These are phyloP conservation scores for Tortricodes alternella DNA, from an alignment of 2,888 invertebrate genomes.

Conservation along the genomic window DNA sequence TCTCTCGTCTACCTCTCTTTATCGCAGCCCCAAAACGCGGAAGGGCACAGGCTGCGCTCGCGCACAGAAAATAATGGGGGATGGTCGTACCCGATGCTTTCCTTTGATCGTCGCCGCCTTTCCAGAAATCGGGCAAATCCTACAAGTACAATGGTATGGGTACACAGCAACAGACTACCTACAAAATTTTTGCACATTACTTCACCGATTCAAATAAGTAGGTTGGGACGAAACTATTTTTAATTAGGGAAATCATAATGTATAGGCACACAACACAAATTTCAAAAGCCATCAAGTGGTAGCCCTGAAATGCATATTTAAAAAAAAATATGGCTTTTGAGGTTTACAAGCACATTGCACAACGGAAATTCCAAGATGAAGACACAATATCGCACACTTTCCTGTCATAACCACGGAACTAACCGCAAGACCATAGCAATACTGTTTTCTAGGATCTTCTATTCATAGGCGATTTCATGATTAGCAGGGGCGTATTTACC, in stretches of 20 bases:
- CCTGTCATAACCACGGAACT: conserved; percentile 6
- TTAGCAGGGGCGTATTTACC: no score
- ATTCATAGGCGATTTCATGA: not conserved
- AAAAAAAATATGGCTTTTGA: no score
- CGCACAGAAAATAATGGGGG: conserved; percentile 41
- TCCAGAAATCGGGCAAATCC: conserved; percentile 40
- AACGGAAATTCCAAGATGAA: not conserved
- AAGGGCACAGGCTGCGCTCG: conserved; percentile 36
- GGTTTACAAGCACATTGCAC: no score
- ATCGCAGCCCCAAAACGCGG: conserved; percentile 31
- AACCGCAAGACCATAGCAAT: conserved; percentile 18
- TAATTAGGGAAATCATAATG: no score
- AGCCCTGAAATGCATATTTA: no score
- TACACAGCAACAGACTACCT: conserved; percentile 9
- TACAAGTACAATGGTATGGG: conserved; percentile 33
- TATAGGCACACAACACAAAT: no score
- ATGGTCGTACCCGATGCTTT: conserved; percentile 24
- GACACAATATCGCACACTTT: not conserved
- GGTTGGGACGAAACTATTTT: no score
- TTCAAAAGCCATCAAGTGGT: no score
- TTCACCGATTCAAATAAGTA: no score
- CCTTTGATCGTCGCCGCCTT: conserved; percentile 45
- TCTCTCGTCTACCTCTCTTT: not conserved
- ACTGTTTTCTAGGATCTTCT: not conserved
- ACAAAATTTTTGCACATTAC: not conserved